These are phyloP conservation scores for Lophius americanus DNA, from an alignment of 2,797 vertebrate genomes.

Conservation along the genomic window DNA sequence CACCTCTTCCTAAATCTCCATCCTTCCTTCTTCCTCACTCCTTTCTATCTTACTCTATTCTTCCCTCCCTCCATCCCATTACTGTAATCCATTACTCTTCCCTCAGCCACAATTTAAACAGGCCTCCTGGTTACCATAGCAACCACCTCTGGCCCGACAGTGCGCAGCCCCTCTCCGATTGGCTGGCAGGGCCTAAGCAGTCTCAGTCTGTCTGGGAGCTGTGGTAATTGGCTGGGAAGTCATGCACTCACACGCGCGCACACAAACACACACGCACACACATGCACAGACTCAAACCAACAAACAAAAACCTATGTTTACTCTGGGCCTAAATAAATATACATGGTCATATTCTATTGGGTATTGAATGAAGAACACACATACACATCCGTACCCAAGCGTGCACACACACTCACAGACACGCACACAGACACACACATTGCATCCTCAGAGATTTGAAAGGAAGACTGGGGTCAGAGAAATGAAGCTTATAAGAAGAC, in stretches of 20 bases:
- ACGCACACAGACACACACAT: constrained; percentile 21
- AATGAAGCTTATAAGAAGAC: constrained; percentile 74
- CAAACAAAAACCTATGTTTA: constrained; percentile 50
- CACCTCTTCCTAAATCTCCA: constrained; percentile 9
- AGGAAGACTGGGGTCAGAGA: constrained; percentile 74
- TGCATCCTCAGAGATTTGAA: constrained; percentile 70
- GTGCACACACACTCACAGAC: constrained; percentile 19
- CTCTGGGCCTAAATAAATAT: constrained; percentile 56
- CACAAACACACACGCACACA: constrained; percentile 32
- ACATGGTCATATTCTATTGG: constrained; percentile 46
- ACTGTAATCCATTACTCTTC: constrained; percentile 88
- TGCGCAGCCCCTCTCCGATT: constrained; percentile 81
- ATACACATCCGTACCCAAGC: constrained; percentile 8
- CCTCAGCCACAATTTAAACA: constrained; percentile 87
- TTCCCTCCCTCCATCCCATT: constrained; percentile 82
- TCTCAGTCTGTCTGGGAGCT: constrained; percentile 85
- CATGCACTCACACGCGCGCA: constrained; percentile 56
- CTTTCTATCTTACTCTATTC: constrained; percentile 24
- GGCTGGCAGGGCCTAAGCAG: constrained; percentile 80
- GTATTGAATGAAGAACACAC: constrained; percentile 36
- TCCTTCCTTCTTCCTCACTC: constrained; percentile 32
- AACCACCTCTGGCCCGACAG: constrained; percentile 83
- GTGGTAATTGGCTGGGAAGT: constrained; percentile 87
- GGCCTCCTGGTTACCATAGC: constrained; percentile 84
- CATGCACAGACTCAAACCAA: constrained; percentile 30